Conservation (phyloP, 2,888 invertebrate species). For the Andrena marginata region DNA sequence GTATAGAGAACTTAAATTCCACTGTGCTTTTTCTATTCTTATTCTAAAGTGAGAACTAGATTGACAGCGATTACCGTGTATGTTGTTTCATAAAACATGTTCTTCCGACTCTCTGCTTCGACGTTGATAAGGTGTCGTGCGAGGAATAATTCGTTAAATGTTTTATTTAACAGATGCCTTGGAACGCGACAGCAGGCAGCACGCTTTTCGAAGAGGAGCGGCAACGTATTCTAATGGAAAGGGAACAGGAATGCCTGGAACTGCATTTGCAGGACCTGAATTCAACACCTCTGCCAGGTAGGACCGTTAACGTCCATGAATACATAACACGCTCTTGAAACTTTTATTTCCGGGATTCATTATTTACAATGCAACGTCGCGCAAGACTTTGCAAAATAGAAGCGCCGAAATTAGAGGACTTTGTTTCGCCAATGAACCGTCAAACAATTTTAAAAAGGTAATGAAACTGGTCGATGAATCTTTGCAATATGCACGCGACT, state of each 20-base stretch:
- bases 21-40: too few relatives aligned
- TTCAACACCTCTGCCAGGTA: constrained; percentile 76
- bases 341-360: too few relatives aligned
- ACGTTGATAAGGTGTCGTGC: neutral
- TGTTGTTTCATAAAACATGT: too few relatives aligned
- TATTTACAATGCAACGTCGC: neutral
- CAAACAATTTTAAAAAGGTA: too few relatives aligned
- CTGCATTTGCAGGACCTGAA: constrained; percentile 71
- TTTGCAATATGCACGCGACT: too few relatives aligned
- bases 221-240: constrained; percentile 70
- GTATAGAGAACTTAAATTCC: too few relatives aligned
- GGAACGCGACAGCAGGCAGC: constrained; percentile 78
- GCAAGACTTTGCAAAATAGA: neutral
- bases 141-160: neutral
- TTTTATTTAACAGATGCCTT: constrained; percentile 74
- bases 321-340: neutral
- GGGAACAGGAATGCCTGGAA: constrained; percentile 72
- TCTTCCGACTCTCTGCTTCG: neutral
- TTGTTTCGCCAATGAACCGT: too few relatives aligned
- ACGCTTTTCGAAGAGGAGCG: constrained; percentile 77
- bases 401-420: too few relatives aligned
- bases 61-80: too few relatives aligned
- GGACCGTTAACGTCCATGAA: constrained; percentile 40
- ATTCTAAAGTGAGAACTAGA: too few relatives aligned
- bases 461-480: too few relatives aligned